Evolutionary conservation across 2,797 vertebrate genomes (phyloP), one percentile per base, ranked within the genome.

Genomic region (Allobates femoralis): DNA sequence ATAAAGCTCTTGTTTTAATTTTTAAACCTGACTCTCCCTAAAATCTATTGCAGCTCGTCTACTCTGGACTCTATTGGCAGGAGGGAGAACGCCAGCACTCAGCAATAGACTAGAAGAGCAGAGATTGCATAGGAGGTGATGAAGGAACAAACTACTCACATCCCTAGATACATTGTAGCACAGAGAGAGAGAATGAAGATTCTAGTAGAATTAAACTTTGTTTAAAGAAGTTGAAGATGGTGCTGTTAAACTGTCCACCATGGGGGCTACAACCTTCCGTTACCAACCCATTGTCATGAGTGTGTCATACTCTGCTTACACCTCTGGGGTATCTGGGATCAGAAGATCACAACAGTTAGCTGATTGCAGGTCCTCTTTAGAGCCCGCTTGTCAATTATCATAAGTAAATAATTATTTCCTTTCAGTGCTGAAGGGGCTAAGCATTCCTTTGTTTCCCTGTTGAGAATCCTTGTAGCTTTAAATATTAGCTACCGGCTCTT

Each of bases 1-100:
- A 76, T 76, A 76, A 76, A 51, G 26, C 46, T 53, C 73, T 18
- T 53, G 73, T 76, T 76, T 74, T 51, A 76, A 76, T 76, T 76
- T 53, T 76, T 76, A 76, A 76, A 30, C 73, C 32, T 28, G 73
- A 51, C 50, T 76, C 21, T 19, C 26, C 73, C 73, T 76, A 76
- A 76, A 76, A 53, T 51, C 46, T 30, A 76, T 76, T 8, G 16
- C 73, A 53, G 73, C 73, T 53, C 18, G 7, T 53, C 73, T 53
- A 11, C 41, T 53, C 2, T 41, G 14, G 12, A 16, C 2, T n/a
- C 10, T 76, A 28, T 16, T 53, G 67, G 67, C 67, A 71, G 67
- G 21, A 41, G 19, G 34, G 34, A 71, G 28, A 5, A 37, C 10
- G 8, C 14, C 26, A n/a, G 71, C 64, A 67, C 69, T 50, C 26